Evolutionary conservation across 2,888 invertebrate species (phyloP), one percentile per base, ranked within the genome.

Genomic region (Mayetiola destructor): DNA sequence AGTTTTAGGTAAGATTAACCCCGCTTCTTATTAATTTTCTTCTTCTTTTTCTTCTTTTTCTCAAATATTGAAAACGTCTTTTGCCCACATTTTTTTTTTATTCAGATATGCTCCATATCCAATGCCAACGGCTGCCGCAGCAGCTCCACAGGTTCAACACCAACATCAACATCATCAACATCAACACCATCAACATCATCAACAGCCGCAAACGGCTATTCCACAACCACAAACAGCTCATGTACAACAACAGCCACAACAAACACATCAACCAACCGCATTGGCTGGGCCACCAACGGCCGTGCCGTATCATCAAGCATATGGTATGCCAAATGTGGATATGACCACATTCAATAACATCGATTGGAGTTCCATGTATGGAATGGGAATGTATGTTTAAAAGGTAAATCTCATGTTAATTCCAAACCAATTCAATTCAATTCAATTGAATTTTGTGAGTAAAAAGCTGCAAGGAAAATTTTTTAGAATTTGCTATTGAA

Each of bases 291-390:
- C 81, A 14, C 77, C 78, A n/a, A 77, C 80, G 1, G 76, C 79
- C 52, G 76, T 79, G 59, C 66, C 80, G 12, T 73, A 79, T 60
- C 81, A 80, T 3, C 84, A 83, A 65, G 80, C 81, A 57, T 83
- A 83, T 69, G 85, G 85, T 64, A 80, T 90, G 63, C 84, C 89
- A 68, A 89, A 89, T 70, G 88, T 90, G 61, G 90, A 90, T 75
- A 90, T 90, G 90, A 85, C 88, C 60, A 87, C 88, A 69, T 90
- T 90, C 80, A 90, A 90, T 73, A 86, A 88, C 59, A 87, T 91
- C 64, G 90, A 90, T 74, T 90, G 90, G 90, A 82, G 84, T 66
- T 84, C 86, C 66, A 86, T 90, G 86, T 91, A 91, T 73, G 88
- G 89, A 67, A 87, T 90, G 76, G 89, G 89, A 71, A 89, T 90